phyloP scores from a whole-genome alignment of 2,797 vertebrate genomes.

The Dermochelys coriacea region DNA sequence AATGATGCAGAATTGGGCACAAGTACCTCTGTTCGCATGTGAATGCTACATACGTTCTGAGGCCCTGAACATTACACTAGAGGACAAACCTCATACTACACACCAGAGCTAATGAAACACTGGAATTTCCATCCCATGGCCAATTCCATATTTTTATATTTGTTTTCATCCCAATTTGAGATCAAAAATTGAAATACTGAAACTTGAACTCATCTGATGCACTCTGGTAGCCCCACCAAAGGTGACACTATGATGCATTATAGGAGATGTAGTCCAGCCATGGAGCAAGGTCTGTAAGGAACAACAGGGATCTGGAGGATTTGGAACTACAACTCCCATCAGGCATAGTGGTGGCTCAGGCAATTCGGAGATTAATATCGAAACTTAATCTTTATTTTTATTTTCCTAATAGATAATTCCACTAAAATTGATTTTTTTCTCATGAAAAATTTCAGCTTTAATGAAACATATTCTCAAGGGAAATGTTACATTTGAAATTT shows the following conservation, averaged over 20 bases:
- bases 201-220: background rate
- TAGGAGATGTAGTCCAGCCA: too few species aligned
- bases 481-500: too few species aligned
- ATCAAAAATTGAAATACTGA: background rate
- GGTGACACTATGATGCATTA: background rate
- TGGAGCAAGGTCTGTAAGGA: rapidly evolving
- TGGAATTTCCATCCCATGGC: background rate
- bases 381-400: background rate
- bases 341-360: rapidly evolving
- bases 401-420: background rate
- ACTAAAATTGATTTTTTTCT: background rate
- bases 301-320: background rate
- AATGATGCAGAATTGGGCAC: background rate
- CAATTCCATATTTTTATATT: background rate
- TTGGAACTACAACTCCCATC: rapidly evolving
- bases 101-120: background rate
- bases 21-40: background rate
- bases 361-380: background rate
- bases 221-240: rapidly evolving
- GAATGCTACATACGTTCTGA: background rate
- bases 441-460: background rate
- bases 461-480: background rate
- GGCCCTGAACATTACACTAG: background rate
- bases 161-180: rapidly evolving
- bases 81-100: too few species aligned